Percentiles rank a stretch among this genome's conserved stretches.
phyloP scores from a whole-genome alignment of 2,797 vertebrate genomes.

The Nasua narica region DNA sequence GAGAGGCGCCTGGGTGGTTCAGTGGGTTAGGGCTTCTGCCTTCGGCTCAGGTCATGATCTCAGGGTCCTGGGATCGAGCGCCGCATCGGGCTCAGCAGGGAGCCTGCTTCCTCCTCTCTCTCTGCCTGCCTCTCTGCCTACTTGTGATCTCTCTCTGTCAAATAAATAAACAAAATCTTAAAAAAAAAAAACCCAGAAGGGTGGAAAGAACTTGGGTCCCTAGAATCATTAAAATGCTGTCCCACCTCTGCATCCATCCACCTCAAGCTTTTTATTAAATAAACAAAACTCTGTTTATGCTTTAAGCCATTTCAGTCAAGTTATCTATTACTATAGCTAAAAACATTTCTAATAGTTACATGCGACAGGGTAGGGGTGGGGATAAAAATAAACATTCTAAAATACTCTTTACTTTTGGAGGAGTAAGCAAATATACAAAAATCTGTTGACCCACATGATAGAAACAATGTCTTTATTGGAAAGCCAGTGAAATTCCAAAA shows the following conservation, averaged over 20 bases:
- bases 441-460: neutral
- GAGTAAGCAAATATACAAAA: constrained; percentile 3
- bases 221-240: constrained; percentile 16
- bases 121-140: no score
- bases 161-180: no score
- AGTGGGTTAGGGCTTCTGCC: no score
- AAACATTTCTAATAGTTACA: constrained; percentile 15
- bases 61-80: no score
- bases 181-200: neutral
- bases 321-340: neutral
- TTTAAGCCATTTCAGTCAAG: constrained; percentile 26
- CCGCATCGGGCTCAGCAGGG: no score
- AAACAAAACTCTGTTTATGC: neutral
- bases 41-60: no score
- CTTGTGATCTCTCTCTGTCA: no score
- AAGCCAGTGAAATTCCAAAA: neutral
- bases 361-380: neutral
- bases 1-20: neutral
- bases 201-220: neutral
- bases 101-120: no score
- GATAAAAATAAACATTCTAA: neutral
- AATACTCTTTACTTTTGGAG: neutral
- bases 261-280: constrained; percentile 8
- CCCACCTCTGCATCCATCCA: neutral
- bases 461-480: neutral